phyloP scores from a whole-genome alignment of 2,888 invertebrate species.

The Spisula solida region DNA sequence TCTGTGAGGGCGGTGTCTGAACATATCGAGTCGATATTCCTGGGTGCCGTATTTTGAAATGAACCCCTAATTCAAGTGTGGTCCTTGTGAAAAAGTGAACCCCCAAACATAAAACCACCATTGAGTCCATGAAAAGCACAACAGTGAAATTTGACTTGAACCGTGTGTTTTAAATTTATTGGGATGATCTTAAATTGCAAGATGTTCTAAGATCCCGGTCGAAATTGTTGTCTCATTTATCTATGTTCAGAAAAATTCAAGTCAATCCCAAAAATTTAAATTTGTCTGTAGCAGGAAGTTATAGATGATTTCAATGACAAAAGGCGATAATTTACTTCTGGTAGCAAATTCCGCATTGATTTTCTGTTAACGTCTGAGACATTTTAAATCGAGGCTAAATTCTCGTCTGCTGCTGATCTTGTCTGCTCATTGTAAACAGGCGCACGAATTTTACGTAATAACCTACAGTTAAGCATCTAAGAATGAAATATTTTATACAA shows the following conservation, averaged over 20 bases:
- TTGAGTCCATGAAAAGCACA: too few relatives aligned
- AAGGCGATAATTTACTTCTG: constrained; percentile 5
- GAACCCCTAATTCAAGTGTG: too few relatives aligned
- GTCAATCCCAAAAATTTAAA: background rate
- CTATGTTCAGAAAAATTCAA: background rate
- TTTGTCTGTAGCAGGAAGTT: background rate
- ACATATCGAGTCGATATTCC: too few relatives aligned
- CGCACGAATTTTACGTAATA: background rate
- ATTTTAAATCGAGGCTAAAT: background rate
- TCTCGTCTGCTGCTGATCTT: background rate
- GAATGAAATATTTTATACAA: constrained; percentile 6
- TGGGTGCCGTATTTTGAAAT: too few relatives aligned
- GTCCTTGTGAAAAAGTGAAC: too few relatives aligned
- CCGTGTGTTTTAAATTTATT: too few relatives aligned
- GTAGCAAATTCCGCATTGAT: constrained; percentile 3
- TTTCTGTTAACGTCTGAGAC: constrained; percentile 23
- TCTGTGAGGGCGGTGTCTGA: too few relatives aligned
- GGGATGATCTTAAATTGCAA: too few relatives aligned
- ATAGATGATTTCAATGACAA: background rate
- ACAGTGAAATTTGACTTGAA: too few relatives aligned
- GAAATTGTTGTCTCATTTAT: background rate
- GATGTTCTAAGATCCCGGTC: background rate
- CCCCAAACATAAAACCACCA: too few relatives aligned
- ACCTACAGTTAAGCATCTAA: background rate
- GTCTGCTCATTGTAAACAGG: background rate